phyloP scores from a whole-genome alignment of 2,113 vertebrate species.

The Rhinichthys klamathensis region DNA sequence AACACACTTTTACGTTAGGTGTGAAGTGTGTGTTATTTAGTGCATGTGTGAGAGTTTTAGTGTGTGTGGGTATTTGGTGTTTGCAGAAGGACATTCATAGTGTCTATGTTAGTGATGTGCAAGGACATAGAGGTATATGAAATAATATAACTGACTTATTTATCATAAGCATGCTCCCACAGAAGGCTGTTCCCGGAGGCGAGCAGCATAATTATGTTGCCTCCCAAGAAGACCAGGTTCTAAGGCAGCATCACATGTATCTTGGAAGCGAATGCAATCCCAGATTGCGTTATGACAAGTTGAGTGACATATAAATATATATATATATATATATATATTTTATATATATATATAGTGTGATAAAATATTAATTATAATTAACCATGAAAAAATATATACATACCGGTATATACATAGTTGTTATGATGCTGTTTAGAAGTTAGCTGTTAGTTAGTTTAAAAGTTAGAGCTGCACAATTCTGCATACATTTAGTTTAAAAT shows the following conservation, averaged over 20 bases:
- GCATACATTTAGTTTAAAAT: too few species aligned
- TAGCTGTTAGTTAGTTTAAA: too few species aligned
- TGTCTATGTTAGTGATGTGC: slow-evolving; percentile 22
- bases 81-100: slow-evolving; percentile 28
- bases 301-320: too few species aligned
- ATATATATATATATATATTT: too few species aligned
- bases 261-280: neutral
- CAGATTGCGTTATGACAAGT: neutral
- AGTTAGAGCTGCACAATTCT: too few species aligned
- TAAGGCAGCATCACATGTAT: neutral
- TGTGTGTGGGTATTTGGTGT: slow-evolving; percentile 12
- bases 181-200: slow-evolving; percentile 3
- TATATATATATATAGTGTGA: too few species aligned
- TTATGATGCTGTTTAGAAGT: too few species aligned
- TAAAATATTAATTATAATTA: too few species aligned
- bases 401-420: too few species aligned
- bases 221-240: neutral
- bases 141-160: neutral
- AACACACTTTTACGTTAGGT: slow-evolving; percentile 31
- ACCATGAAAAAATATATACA: too few species aligned
- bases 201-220: neutral
- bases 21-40: slow-evolving; percentile 44
- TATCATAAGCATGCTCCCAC: neutral
- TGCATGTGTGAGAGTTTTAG: neutral
- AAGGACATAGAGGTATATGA: neutral